Percentiles rank a stretch among this genome's conserved stretches.
These are phyloP conservation scores for Thunnus thynnus DNA, from an alignment of 2,113 vertebrate species.

Conservation along the genomic window DNA sequence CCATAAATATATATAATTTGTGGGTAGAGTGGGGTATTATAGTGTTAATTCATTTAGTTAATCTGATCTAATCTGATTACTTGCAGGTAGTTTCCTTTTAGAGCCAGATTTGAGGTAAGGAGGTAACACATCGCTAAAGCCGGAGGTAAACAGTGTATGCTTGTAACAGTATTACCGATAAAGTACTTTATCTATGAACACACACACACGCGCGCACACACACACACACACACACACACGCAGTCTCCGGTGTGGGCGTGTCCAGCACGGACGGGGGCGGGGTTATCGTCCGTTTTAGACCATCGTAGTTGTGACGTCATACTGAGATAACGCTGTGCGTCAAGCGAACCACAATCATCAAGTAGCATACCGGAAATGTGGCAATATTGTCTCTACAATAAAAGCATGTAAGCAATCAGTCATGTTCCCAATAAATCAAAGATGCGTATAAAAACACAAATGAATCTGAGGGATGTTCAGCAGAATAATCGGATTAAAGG, in stretches of 20 bases:
- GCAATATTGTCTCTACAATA: not conserved
- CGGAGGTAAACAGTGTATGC: not conserved
- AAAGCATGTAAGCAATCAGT: not conserved
- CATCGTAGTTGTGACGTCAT: slow-evolving; percentile 34
- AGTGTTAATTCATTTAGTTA: too few species aligned
- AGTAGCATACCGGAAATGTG: not conserved
- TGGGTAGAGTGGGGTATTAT: too few species aligned
- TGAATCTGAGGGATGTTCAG: too few species aligned
- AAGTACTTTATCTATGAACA: not conserved
- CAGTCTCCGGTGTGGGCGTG: not conserved
- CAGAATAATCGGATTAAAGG: too few species aligned
- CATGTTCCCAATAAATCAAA: too few species aligned
- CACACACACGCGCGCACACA: not conserved
- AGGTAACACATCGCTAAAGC: too few species aligned
- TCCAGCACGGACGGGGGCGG: not conserved
- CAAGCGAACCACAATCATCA: not conserved
- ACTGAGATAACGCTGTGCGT: not conserved
- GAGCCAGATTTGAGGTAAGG: too few species aligned
- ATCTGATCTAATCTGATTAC: too few species aligned
- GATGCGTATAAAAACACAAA: too few species aligned
- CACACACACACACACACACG: not conserved
- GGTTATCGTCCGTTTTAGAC: not conserved
- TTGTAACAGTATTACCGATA: not conserved
- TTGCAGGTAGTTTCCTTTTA: too few species aligned
- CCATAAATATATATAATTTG: too few species aligned